Conservation (phyloP, 2,888 invertebrate genomes). For the Patella ulyssiponensis region DNA sequence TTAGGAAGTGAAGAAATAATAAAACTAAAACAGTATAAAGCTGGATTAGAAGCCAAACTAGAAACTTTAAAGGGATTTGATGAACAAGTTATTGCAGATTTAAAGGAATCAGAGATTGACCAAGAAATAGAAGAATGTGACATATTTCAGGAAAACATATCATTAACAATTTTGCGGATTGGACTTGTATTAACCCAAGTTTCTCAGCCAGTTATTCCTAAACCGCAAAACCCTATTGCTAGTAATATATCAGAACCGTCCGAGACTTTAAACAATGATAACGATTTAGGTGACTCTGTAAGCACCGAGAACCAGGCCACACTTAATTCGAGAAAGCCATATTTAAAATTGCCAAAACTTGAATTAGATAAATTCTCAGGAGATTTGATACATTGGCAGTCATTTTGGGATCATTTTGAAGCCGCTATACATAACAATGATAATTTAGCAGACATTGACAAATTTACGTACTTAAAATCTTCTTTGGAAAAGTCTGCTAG, state of each 20-base stretch:
- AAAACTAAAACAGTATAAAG: background rate
- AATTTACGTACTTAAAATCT: slow-evolving; percentile 7
- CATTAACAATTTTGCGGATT: background rate
- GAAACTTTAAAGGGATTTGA: background rate
- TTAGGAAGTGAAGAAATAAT: background rate
- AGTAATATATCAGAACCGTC: no score
- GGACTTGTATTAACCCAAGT: background rate
- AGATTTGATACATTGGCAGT: background rate
- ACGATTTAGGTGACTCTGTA: no score
- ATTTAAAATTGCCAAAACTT: background rate
- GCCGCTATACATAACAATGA: no score
- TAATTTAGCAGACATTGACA: background rate
- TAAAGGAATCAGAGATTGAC: background rate
- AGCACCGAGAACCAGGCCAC: background rate
- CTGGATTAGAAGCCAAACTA: background rate
- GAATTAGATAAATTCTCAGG: background rate
- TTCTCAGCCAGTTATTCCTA: background rate
- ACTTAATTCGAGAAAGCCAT: background rate
- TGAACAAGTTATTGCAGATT: background rate
- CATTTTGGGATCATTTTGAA: background rate
- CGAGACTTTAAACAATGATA: no score
- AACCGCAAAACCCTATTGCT: background rate
- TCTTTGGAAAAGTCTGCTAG: background rate
- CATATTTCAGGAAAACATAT: background rate
- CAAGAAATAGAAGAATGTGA: background rate